phyloP scores from a whole-genome alignment of 2,797 vertebrate genomes.

The Thripadectes ignobilis region DNA sequence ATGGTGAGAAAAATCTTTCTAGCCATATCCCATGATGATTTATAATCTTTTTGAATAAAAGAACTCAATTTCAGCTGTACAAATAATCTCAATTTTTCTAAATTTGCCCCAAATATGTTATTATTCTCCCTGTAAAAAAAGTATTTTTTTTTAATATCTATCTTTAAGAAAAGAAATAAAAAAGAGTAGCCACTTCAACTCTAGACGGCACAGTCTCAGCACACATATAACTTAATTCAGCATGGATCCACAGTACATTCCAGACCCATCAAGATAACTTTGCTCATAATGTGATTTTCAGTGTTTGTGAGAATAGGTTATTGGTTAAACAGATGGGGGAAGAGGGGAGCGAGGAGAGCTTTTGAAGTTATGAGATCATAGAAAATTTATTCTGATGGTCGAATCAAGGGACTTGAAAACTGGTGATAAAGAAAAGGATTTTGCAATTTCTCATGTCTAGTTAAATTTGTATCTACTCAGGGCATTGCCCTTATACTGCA shows the following conservation, averaged over 20 bases:
- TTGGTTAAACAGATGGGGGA: constrained; percentile 39
- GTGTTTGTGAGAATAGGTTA: constrained; percentile 33
- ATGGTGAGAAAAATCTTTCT: not conserved
- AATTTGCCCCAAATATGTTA: not conserved
- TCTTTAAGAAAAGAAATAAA: not conserved
- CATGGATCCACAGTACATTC: not conserved
- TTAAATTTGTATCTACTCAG: constrained; percentile 36
- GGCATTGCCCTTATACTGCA: not conserved
- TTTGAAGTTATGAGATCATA: constrained; percentile 46
- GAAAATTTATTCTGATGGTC: constrained; percentile 41
- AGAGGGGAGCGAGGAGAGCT: not conserved
- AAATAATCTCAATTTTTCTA: not conserved
- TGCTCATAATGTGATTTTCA: constrained; percentile 32
- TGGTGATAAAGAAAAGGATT: not conserved
- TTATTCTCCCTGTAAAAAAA: not conserved
- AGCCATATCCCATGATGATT: not conserved
- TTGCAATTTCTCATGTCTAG: constrained; percentile 37
- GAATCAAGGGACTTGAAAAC: constrained; percentile 18
- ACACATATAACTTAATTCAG: not conserved
- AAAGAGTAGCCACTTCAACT: not conserved
- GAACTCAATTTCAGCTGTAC: not conserved
- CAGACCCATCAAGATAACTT: not conserved
- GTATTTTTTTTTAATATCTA: not conserved
- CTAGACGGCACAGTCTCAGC: not conserved
- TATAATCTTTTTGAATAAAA: not conserved